Conservation (phyloP, 92 coral and sea anemone species). For the Phenganax stokvisi region DNA sequence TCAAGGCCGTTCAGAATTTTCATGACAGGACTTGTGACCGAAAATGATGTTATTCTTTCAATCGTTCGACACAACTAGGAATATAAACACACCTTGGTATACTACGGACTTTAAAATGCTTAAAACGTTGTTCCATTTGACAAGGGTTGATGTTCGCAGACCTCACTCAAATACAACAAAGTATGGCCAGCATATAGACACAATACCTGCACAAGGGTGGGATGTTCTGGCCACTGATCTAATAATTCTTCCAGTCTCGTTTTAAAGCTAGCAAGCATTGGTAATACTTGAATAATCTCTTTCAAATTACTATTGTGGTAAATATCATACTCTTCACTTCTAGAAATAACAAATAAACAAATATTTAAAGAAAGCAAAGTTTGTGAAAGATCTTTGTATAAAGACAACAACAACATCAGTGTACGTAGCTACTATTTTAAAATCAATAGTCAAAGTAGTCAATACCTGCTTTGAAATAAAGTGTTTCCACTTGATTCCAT, state of each 20-base stretch:
- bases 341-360: slow-evolving; percentile 7
- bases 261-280: slow-evolving; percentile 61
- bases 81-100: neutral
- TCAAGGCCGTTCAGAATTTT: slow-evolving; percentile 85
- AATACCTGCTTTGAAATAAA: no score
- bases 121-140: neutral
- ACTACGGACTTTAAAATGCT: neutral
- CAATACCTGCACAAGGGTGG: slow-evolving; percentile 65
- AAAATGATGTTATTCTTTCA: slow-evolving; percentile 60
- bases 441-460: no score
- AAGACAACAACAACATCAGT: no score
- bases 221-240: slow-evolving; percentile 86
- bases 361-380: no score
- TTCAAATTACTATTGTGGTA: slow-evolving; percentile 79
- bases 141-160: neutral
- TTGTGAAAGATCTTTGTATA: no score
- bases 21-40: slow-evolving; percentile 92
- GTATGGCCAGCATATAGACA: neutral
- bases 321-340: slow-evolving; percentile 56
- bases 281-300: slow-evolving; percentile 67
- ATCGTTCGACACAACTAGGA: slow-evolving; percentile 63
- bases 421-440: no score
- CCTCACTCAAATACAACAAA: neutral
- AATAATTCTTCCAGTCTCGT: slow-evolving; percentile 67
- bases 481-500: no score